These are phyloP conservation scores for Drosophila silvestris DNA, from an alignment of 2,888 invertebrate genomes.

Conservation along the genomic window DNA sequence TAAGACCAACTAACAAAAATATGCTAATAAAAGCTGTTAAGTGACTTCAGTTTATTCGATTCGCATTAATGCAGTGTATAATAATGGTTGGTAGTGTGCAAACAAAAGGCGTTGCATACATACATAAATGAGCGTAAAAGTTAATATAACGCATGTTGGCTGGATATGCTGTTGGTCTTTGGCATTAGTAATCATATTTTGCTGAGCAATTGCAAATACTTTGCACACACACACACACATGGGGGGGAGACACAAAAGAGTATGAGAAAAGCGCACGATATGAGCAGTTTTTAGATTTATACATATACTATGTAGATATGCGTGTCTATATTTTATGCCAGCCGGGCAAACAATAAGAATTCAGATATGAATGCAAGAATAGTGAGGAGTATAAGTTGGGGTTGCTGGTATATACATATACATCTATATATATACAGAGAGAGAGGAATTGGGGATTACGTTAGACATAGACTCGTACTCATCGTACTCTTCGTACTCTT, in stretches of 20 bases:
- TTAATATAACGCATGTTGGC: constrained; percentile 63
- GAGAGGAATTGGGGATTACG: background rate
- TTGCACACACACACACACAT: constrained; percentile 27
- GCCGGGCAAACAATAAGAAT: constrained; percentile 70
- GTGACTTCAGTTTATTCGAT: constrained; percentile 11
- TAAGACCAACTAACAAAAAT: background rate
- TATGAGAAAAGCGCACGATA: constrained; percentile 39
- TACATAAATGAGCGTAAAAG: constrained; percentile 50
- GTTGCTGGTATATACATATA: background rate
- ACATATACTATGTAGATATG: constrained; percentile 32
- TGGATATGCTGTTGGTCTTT: constrained; percentile 53
- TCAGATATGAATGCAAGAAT: constrained; percentile 41
- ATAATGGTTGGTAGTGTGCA: constrained; percentile 45
- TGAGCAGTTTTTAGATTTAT: constrained; percentile 79
- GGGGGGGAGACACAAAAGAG: background rate
- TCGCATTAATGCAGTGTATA: constrained; percentile 35
- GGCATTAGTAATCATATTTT: constrained; percentile 81
- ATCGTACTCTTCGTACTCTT: constrained; percentile 34
- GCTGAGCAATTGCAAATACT: constrained; percentile 72
- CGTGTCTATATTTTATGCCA: constrained; percentile 47
- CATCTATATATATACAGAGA: background rate
- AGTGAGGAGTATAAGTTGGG: background rate
- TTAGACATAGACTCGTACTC: constrained; percentile 36
- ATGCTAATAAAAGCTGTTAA: constrained; percentile 13
- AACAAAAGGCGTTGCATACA: constrained; percentile 47